Evolutionary conservation across 1,140 invertebrate species (phyloP).

Genomic region (Myzus persicae): DNA sequence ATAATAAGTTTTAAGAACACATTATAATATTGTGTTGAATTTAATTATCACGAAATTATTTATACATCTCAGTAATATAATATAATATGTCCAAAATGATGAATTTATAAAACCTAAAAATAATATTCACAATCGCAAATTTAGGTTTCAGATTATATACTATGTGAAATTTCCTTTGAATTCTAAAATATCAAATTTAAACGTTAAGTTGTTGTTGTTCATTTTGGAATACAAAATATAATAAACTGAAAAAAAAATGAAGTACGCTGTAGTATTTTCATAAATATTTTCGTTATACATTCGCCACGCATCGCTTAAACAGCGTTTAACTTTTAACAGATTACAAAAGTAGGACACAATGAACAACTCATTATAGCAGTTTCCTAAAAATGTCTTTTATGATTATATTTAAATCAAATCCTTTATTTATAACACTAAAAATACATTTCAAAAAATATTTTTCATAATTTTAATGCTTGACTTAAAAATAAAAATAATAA

Average conservation of each 20-base stretch:
- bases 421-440: neutral
- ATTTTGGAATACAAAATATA: neutral
- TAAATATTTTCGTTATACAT: neutral
- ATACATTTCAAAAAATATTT: neutral
- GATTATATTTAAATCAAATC: neutral
- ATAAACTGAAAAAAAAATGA: neutral
- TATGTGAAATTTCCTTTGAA: neutral
- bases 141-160: neutral
- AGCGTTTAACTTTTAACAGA: neutral
- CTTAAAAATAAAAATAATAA: neutral
- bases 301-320: neutral
- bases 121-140: neutral
- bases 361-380: neutral
- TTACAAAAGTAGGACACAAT: neutral
- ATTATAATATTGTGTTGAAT: neutral
- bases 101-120: neutral
- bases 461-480: neutral
- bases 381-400: neutral
- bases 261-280: neutral
- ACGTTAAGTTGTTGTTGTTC: neutral
- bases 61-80: neutral
- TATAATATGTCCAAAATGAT: neutral
- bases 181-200: neutral
- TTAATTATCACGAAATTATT: neutral
- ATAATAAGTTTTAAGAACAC: neutral